phyloP scores from a whole-genome alignment of 2,113 vertebrate species.

The Anguilla japonica region DNA sequence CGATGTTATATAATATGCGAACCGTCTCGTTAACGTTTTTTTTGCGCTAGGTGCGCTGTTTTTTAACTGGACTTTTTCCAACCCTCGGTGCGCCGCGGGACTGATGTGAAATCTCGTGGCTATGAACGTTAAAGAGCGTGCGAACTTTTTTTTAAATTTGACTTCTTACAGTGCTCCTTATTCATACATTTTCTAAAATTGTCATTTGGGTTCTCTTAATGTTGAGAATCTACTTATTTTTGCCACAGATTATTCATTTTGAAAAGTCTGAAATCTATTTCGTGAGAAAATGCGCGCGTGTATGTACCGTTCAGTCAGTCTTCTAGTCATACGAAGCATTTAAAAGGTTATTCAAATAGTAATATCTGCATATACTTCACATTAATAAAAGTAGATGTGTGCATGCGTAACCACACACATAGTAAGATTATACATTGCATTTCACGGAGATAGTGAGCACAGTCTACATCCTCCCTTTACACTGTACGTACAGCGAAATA shows the following conservation, averaged over 20 bases:
- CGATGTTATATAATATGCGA: no score
- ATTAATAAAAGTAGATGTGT: not conserved
- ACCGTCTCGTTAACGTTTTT: not conserved
- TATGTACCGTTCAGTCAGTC: not conserved
- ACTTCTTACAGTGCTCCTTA: not conserved
- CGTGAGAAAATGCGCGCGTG: no score
- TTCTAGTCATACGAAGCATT: not conserved
- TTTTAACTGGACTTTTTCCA: not conserved
- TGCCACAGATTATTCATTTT: not conserved
- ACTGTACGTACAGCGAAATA: not conserved
- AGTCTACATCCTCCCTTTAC: slow-evolving; percentile 14
- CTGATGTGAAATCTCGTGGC: not conserved
- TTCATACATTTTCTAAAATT: not conserved
- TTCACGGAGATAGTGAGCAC: not conserved
- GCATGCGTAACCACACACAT: not conserved
- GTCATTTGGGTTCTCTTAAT: not conserved
- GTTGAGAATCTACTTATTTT: not conserved
- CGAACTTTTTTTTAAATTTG: not conserved
- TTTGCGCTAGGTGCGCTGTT: not conserved
- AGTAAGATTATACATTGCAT: not conserved
- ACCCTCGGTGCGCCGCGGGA: not conserved
- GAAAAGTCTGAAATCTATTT: no score
- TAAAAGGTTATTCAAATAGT: not conserved
- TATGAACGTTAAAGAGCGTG: not conserved
- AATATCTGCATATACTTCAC: no score